phyloP scores from a whole-genome alignment of 2,888 invertebrate species.

The Sylvicola fuscatus region DNA sequence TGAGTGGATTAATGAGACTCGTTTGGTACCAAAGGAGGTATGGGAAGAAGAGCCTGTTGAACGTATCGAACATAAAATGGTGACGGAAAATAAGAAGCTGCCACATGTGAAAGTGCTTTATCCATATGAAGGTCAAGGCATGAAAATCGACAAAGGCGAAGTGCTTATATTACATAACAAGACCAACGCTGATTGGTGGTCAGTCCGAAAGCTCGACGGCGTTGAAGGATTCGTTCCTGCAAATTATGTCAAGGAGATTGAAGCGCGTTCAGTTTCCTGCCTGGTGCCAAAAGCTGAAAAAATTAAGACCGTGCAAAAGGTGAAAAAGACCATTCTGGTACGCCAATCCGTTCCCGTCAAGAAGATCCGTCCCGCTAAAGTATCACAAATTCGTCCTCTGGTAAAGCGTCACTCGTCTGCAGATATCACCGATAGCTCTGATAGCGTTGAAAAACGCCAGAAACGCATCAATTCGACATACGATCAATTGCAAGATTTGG shows the following conservation, averaged over 20 bases:
- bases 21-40: conserved; percentile 74
- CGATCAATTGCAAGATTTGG: conserved; percentile 57
- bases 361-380: conserved; percentile 29
- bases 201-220: conserved; percentile 79
- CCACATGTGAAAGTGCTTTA: conserved; percentile 78
- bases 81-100: conserved; percentile 66
- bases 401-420: conserved; percentile 22
- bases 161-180: conserved; percentile 78
- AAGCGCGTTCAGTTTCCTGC: conserved; percentile 65
- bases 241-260: conserved; percentile 84
- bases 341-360: conserved; percentile 68
- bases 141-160: conserved; percentile 81
- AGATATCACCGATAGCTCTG: conserved; percentile 35
- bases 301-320: conserved; percentile 61
- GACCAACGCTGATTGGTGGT: conserved; percentile 98
- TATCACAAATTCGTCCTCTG: conserved; percentile 20
- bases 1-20: conserved; percentile 57
- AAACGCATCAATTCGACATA: conserved; percentile 64
- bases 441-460: conserved; percentile 63
- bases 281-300: conserved; percentile 70
- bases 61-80: conserved; percentile 63
- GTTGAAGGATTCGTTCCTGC: conserved; percentile 95
- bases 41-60: conserved; percentile 86
- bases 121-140: conserved; percentile 81
- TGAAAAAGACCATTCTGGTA: conserved; percentile 76